Base-by-base conservation (phyloP, 2,797 vertebrate genomes). In the Anguilla anguilla region DNA sequence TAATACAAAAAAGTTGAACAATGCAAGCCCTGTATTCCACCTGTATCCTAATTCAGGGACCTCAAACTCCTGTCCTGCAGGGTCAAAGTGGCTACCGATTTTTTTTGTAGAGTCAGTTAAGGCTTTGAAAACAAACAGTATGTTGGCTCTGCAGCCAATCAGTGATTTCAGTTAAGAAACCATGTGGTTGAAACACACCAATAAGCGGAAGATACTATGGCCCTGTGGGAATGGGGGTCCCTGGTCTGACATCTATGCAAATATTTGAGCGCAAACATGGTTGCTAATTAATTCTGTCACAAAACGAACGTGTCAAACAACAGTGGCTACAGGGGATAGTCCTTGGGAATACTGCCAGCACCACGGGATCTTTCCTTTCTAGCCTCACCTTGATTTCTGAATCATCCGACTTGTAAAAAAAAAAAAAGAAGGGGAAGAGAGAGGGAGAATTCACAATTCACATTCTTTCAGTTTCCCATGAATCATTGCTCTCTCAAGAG, bases 371-470 rank as follows among this genome's bases (percentile, higher is more conserved):
- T 13, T 31, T 31, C 2, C 35, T 72, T 74, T 85, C 28, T 35
- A 81, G 31, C 61, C 90, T 91, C 88, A 91, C 91, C 91, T 92
- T 91, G 28, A 67, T 82, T 69, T 90, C 89, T 0, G 88, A 90
- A 86, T 90, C 89, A 6, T 91, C 90, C 6, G 88, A 90, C 90
- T 92, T 77, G 81, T 72, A 46, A 88, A 19, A 43, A 84, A 55
- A 39, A 25, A 57, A 85, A 69, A 69, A 87, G 31, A 84, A 51
- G 61, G 39, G 15, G 19, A 69, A 35, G 19, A n/a, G 17, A 67
- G 25, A 85, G 35, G 64, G 25, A 17, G 4, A 72, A 86, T 28
- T n/a, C 1, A 9, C 7, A 55, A 61, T 35, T 85, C 19, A 0
- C 31, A 9, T 39, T 22, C 28, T 61, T 64, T 85, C 55, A 39